Evolutionary conservation across 2,888 invertebrate genomes (phyloP).

Genomic region (Erynnis tages): DNA sequence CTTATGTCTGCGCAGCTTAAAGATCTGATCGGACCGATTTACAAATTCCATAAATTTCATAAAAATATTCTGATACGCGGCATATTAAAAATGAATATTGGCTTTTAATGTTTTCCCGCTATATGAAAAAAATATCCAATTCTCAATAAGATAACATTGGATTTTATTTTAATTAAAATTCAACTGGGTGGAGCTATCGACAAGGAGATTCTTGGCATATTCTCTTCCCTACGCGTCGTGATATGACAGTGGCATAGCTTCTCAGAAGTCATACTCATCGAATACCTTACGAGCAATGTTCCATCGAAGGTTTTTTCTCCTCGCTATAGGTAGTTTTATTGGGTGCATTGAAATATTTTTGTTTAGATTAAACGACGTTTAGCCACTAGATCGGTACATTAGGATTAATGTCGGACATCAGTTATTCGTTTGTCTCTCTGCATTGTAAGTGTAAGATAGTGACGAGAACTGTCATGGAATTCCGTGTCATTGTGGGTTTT

Average conservation of each 20-base stretch:
- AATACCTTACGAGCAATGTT: constrained; percentile 71
- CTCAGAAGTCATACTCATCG: constrained; percentile 75
- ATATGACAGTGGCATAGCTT: constrained; percentile 78
- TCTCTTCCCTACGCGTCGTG: constrained; percentile 66
- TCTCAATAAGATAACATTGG: not conserved
- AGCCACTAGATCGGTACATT: constrained; percentile 71
- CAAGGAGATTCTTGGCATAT: constrained; percentile 39
- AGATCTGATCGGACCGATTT: not conserved
- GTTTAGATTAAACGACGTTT: constrained; percentile 78
- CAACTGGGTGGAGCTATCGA: constrained; percentile 39
- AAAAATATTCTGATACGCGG: not conserved
- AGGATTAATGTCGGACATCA: constrained; percentile 79
- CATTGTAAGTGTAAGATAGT: constrained; percentile 43
- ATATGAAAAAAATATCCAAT: not conserved
- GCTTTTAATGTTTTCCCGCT: not conserved
- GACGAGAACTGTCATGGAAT: constrained; percentile 51
- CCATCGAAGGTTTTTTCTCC: constrained; percentile 63
- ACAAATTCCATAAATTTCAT: not conserved
- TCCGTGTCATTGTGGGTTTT: not conserved
- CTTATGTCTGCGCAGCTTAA: no score
- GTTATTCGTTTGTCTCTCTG: constrained; percentile 53
- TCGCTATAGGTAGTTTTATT: constrained; percentile 74
- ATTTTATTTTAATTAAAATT: constrained; percentile 5
- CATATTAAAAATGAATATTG: constrained; percentile 5
- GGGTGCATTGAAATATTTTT: constrained; percentile 77